Base-by-base conservation (phyloP, 2,113 vertebrate genomes). In the Oxygymnocypris stewartii region DNA sequence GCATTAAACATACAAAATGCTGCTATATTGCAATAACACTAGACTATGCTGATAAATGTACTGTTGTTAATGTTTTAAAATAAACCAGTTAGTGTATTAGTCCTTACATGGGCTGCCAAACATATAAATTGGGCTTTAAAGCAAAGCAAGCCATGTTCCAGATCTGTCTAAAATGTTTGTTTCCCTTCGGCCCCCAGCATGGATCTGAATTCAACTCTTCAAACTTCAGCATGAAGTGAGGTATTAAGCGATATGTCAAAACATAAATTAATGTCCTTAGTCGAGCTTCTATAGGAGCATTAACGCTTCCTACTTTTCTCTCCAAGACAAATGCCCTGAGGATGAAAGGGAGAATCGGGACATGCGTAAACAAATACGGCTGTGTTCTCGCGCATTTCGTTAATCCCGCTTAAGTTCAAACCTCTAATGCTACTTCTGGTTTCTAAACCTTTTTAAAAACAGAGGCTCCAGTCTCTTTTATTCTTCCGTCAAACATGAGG, bases 331-430 rank as follows among this genome's bases (percentile, higher is more conserved):
- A 47, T 35, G 42, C 44, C 65, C 80, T 87, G 76, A 74, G 85
- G 76, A 82, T 75, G 20, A 71, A 87, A 88, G 25, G 23, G 35
- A 81, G 79, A 40, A 63, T 89, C 44, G 23, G 20, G 44, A 88
- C 85, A 87, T 54, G 51, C 16, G 85, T 84, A 88, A 93, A 91
- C 88, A 91, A 88, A 93, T 84, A 42, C 71, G 80, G 69, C 83
- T 88, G 59, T 73, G 79, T 85, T 85, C 74, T 85, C 86, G 82
- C 76, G 13, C 31, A 78, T 20, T 14, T 37, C 44, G 79, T 73
- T 92, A 92, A 92, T 91, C 90, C 90, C 87, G 69, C 89, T 93
- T 92, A 91, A 92, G 35, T 92, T 88, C 87, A 89, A 88, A 88
- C 90, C 88, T 91, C 90, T 73, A 75, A 82, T 87, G 88, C 69